Percentiles rank a stretch among this genome's conserved stretches.
Evolutionary conservation across 2,888 invertebrate species (phyloP).

Genomic region (Incurvaria masculella): DNA sequence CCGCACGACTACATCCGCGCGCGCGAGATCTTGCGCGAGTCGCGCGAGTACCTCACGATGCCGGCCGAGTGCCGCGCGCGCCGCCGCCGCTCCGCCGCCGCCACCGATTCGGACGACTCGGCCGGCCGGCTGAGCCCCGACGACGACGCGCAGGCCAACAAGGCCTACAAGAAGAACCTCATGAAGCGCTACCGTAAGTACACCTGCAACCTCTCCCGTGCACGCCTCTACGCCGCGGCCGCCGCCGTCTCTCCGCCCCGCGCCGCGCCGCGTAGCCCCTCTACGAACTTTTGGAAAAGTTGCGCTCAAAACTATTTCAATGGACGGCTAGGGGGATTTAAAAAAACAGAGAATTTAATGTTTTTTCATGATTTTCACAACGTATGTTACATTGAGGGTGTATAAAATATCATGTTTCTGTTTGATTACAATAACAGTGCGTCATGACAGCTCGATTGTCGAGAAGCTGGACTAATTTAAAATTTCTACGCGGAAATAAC

Average conservation of each 20-base stretch:
- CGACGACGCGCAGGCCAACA: conserved; percentile 41
- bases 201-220: not conserved
- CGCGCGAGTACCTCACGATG: conserved; percentile 44
- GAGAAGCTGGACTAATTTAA: too few species aligned
- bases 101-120: conserved; percentile 79
- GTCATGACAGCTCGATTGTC: too few species aligned
- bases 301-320: not conserved
- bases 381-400: too few species aligned
- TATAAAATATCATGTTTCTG: too few species aligned
- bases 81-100: conserved; percentile 61
- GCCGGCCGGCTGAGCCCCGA: conserved; percentile 65
- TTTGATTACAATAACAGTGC: too few species aligned
- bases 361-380: too few species aligned
- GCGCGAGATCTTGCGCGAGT: conserved; percentile 48
- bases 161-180: conserved; percentile 87
- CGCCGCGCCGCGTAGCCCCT: not conserved
- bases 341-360: too few species aligned
- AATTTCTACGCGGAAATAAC: too few species aligned
- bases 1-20: conserved; percentile 48
- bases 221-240: not conserved
- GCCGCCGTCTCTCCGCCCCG: not conserved
- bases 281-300: not conserved
- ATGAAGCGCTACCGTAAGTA: conserved; percentile 94
- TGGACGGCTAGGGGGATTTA: too few species aligned
- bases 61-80: conserved; percentile 25